These are phyloP conservation scores for Rhynchophorus ferrugineus DNA, from an alignment of 1,140 invertebrate species.

Conservation along the genomic window DNA sequence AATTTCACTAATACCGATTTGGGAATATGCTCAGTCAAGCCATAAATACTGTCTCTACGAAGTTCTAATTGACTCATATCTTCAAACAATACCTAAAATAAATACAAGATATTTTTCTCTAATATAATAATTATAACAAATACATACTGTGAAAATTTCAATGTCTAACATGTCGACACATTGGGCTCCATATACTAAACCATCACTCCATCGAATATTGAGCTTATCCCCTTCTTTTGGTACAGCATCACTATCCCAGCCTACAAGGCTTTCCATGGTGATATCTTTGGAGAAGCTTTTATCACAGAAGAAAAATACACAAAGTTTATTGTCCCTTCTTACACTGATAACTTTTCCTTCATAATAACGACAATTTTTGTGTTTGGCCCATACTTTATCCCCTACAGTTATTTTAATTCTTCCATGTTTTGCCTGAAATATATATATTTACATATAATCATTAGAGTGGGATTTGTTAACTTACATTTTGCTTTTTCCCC, in stretches of 20 bases:
- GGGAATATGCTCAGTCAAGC: slow-evolving; percentile 45
- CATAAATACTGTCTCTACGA: slow-evolving; percentile 44
- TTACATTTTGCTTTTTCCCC: neutral
- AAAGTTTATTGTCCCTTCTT: slow-evolving; percentile 47
- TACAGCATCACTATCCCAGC: slow-evolving; percentile 10
- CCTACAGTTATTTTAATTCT: slow-evolving; percentile 9
- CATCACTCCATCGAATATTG: slow-evolving; percentile 54
- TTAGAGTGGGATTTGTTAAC: too few species aligned
- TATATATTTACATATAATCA: too few species aligned
- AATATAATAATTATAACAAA: neutral
- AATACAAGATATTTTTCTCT: neutral
- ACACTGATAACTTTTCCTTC: slow-evolving; percentile 47
- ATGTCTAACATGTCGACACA: slow-evolving; percentile 49
- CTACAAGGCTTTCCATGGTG: slow-evolving; percentile 46
- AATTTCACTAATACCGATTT: slow-evolving; percentile 46
- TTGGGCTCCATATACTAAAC: slow-evolving; percentile 48
- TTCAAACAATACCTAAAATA: slow-evolving; percentile 46
- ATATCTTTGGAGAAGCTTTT: slow-evolving; percentile 56
- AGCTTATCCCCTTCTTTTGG: slow-evolving; percentile 38
- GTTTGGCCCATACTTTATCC: slow-evolving; percentile 53
- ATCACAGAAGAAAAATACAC: slow-evolving; percentile 55
- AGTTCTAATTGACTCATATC: slow-evolving; percentile 42
- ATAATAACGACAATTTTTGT: slow-evolving; percentile 57
- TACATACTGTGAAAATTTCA: slow-evolving; percentile 49
- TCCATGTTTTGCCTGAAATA: neutral